Conservation (phyloP, 2,888 invertebrate species). For the Hirtodrosophila duncani region DNA sequence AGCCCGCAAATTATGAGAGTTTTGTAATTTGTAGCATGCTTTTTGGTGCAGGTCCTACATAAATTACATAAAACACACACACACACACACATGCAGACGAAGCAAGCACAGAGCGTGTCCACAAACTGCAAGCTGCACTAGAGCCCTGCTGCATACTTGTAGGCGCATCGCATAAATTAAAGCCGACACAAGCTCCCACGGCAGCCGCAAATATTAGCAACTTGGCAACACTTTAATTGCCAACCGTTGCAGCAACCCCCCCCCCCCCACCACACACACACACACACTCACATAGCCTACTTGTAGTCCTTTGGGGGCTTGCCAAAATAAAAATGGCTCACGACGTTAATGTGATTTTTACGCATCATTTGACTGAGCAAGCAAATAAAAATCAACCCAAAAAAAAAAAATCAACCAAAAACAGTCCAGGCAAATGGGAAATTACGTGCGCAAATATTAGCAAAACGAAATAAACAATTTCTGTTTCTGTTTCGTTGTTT, state of each 20-base stretch:
- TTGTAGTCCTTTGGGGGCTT: conserved; percentile 9
- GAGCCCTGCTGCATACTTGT: conserved; percentile 29
- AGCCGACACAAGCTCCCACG: conserved; percentile 30
- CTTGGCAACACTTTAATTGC: conserved; percentile 52
- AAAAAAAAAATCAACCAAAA: conserved; percentile 6
- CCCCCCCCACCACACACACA: too few relatives aligned
- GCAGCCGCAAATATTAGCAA: conserved; percentile 34
- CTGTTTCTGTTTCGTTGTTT: background rate
- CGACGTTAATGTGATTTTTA: conserved; percentile 64
- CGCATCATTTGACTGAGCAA: conserved; percentile 56
- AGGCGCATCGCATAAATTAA: conserved; percentile 53
- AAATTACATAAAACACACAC: conserved; percentile 34
- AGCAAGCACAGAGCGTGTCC: too few relatives aligned
- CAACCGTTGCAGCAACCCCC: conserved; percentile 8
- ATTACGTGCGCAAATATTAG: conserved; percentile 64
- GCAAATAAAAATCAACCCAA: conserved; percentile 21
- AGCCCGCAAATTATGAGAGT: conserved; percentile 40
- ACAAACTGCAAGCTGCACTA: too few relatives aligned
- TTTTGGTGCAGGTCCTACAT: conserved; percentile 42
- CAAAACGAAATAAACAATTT: conserved; percentile 28
- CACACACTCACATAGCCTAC: conserved; percentile 23
- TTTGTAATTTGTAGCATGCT: conserved; percentile 39
- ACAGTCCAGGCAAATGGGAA: conserved; percentile 36
- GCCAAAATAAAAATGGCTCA: background rate
- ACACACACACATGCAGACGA: background rate